Percentiles rank a stretch among this genome's conserved stretches.
Conservation (phyloP, 2,888 invertebrate genomes). For the Pristionchus entomophagus region DNA sequence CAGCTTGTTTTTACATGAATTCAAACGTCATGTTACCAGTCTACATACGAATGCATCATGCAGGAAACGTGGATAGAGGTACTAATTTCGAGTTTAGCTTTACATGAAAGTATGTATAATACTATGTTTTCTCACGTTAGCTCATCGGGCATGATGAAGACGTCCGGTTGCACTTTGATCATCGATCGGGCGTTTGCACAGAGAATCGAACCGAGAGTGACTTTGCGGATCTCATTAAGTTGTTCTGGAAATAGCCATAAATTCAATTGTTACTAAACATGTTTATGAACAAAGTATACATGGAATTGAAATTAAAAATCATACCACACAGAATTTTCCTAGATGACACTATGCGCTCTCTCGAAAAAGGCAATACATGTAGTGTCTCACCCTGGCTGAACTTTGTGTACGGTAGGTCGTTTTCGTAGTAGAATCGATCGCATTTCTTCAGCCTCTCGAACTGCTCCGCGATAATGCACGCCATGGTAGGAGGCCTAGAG, state of each 20-base stretch:
- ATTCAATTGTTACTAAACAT: background rate
- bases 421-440: slow-evolving; percentile 85
- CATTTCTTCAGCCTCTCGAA: slow-evolving; percentile 82
- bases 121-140: slow-evolving; percentile 62
- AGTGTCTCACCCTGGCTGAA: slow-evolving; percentile 60
- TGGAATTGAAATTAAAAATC: too few species aligned
- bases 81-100: too few species aligned
- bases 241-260: slow-evolving; percentile 79
- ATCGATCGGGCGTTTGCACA: slow-evolving; percentile 85
- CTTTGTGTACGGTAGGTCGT: slow-evolving; percentile 60
- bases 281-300: too few species aligned
- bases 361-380: too few species aligned
- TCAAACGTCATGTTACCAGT: too few species aligned
- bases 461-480: slow-evolving; percentile 93
- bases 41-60: too few species aligned
- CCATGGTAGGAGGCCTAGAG: slow-evolving; percentile 85
- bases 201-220: slow-evolving; percentile 87
- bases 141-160: slow-evolving; percentile 86
- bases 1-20: too few species aligned
- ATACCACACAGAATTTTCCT: too few species aligned
- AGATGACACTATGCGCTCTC: too few species aligned
- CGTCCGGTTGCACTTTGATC: slow-evolving; percentile 84
- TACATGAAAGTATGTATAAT: too few species aligned
- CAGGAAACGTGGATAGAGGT: too few species aligned
- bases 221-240: slow-evolving; percentile 87